Conservation (phyloP, 2,797 vertebrate species). For the Microhierax caerulescens region DNA sequence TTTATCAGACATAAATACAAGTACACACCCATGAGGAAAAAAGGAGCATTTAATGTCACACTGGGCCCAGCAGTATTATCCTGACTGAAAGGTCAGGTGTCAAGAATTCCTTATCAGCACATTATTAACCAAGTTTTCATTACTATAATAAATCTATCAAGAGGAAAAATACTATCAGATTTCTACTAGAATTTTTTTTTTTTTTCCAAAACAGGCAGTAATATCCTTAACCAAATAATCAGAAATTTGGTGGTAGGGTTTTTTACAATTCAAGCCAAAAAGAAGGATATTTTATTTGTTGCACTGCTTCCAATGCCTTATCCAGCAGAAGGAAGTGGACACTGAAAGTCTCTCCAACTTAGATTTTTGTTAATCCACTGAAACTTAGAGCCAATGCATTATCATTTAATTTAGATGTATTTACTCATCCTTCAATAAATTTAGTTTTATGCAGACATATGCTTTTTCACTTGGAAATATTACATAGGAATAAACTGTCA, state of each 20-base stretch:
- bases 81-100: neutral
- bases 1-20: neutral
- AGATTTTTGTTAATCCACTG: neutral
- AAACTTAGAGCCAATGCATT: neutral
- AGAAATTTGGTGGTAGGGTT: neutral
- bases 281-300: neutral
- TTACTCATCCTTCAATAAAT: neutral
- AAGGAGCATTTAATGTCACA: neutral
- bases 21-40: neutral
- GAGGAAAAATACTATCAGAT: neutral
- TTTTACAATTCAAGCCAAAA: neutral
- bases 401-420: neutral
- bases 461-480: neutral
- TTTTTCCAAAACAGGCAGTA: neutral
- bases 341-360: neutral
- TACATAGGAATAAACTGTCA: neutral
- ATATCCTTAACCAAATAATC: neutral
- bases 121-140: conserved; percentile 5
- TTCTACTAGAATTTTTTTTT: neutral
- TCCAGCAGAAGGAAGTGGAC: neutral
- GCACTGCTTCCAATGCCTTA: neutral
- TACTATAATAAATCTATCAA: conserved; percentile 7
- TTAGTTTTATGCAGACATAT: neutral
- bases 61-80: neutral
- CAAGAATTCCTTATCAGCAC: conserved; percentile 4